phyloP scores from a whole-genome alignment of 2,113 vertebrate genomes.

The Pomatostomus ruficeps region DNA sequence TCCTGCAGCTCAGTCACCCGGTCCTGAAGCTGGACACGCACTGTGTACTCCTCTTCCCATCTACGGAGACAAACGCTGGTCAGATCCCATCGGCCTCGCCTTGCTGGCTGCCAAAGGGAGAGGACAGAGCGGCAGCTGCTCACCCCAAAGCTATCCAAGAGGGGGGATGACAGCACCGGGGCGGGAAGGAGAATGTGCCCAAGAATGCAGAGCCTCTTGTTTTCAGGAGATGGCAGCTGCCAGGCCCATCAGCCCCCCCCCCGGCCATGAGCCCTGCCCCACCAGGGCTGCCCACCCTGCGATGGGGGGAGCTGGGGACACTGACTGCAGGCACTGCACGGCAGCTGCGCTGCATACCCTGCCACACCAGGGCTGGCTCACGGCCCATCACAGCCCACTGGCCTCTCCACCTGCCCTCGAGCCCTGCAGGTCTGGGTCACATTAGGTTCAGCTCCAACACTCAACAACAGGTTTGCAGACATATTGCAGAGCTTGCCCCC shows the following conservation, averaged over 20 bases:
- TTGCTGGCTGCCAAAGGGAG: background rate
- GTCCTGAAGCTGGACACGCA: conserved; percentile 89
- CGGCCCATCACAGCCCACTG: rapidly evolving
- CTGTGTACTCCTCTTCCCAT: conserved; percentile 93
- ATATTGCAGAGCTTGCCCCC: background rate
- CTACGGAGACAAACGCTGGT: conserved; percentile 59
- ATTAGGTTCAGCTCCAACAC: background rate
- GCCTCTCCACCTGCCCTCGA: background rate
- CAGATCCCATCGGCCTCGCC: background rate
- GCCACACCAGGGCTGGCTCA: background rate
- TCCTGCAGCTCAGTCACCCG: conserved; percentile 87
- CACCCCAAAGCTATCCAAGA: background rate
- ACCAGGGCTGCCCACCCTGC: rapidly evolving
- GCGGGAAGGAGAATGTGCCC: background rate
- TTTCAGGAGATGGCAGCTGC: background rate
- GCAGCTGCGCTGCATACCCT: background rate
- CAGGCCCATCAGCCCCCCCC: background rate
- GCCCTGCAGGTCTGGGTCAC: background rate
- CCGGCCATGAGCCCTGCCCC: background rate
- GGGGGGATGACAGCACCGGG: background rate
- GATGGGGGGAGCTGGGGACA: background rate
- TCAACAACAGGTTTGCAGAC: rapidly evolving
- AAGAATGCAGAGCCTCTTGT: background rate
- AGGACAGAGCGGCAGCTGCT: background rate
- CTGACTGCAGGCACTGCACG: background rate